These are phyloP conservation scores for Leucoraja erinaceus DNA, from an alignment of 2,113 vertebrate genomes.

Conservation along the genomic window DNA sequence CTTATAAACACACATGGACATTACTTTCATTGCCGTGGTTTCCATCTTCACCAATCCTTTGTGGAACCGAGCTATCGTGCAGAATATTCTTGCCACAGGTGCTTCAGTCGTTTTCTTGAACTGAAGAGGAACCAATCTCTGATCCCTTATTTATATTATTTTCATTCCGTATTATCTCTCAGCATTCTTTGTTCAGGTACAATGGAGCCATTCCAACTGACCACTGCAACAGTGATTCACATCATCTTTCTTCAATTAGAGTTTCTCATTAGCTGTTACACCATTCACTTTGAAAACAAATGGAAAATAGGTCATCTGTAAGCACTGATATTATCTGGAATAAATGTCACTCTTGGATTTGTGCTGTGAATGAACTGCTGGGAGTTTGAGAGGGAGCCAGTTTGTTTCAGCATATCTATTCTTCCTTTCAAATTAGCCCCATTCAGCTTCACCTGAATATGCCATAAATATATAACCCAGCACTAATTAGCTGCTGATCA, in stretches of 20 bases:
- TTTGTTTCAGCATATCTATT: slow-evolving; percentile 7
- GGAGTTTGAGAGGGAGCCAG: neutral
- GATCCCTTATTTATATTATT: slow-evolving; percentile 7
- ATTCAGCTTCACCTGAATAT: slow-evolving; percentile 41
- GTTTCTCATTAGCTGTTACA: neutral
- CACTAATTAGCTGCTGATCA: slow-evolving; percentile 47
- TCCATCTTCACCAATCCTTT: neutral
- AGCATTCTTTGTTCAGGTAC: neutral
- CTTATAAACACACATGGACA: neutral
- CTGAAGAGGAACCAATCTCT: neutral
- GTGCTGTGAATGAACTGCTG: neutral
- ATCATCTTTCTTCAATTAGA: neutral
- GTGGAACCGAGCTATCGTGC: neutral
- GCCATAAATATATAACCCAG: slow-evolving; percentile 40
- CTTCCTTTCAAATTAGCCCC: neutral
- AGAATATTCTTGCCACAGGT: neutral
- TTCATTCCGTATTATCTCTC: neutral
- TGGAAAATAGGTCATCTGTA: neutral
- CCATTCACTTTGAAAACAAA: neutral
- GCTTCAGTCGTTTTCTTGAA: neutral
- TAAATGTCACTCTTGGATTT: neutral
- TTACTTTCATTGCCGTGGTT: neutral
- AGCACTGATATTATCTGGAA: neutral
- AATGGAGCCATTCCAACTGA: neutral
- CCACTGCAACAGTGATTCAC: neutral